Evolutionary conservation across 2,888 invertebrate species (phyloP), one percentile per base, ranked within the genome.

Genomic region (Shargacucullia verbasci): DNA sequence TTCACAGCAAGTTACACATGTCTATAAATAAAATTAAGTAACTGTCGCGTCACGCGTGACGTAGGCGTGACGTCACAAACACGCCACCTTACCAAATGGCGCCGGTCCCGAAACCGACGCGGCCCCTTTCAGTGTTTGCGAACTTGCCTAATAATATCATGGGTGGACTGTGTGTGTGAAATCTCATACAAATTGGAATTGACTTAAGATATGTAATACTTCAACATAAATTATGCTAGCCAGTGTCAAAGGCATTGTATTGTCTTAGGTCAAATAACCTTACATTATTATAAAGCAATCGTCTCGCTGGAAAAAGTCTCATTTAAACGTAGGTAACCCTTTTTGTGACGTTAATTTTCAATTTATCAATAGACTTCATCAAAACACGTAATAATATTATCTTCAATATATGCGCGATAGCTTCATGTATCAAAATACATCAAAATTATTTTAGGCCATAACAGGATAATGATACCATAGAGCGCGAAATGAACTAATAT

Each of bases 61-160:
- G 62, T 47, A 63, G 11, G 10, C 4, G 47, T 56, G 58, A 65
- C 69, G 63, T 69, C 74, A 75, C 56, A 34, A 38, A 67, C 59
- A 70, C 76, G 63, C 73, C 72, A 62, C 60, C 72, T 68, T 69
- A 54, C 62, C 41, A 52, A 61, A 54, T 25, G 55, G 44, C 73
- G 58, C 34, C 58, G 76, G 76, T 72, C 76, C 58, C 76, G 59
- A 75, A 72, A 72, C 73, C 69, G 38, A 57, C 68, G 76, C 73
- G 54, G 46, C 50, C 73, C 75, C 75, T 67, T 59, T 56, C 63
- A 71, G 75, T 62, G 72, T 62, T 61, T 59, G 56, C 44, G 9
- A 49, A 64, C 61, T 50, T 55, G 34, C 54, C 44, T 64, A 70
- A 43, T 67, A 67, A 67, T 70, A 70, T 71, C 55, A 66, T 65